Evolutionary conservation across 2,888 invertebrate species (phyloP), one percentile per base, ranked within the genome.

Genomic region (Campopleginae sp.): DNA sequence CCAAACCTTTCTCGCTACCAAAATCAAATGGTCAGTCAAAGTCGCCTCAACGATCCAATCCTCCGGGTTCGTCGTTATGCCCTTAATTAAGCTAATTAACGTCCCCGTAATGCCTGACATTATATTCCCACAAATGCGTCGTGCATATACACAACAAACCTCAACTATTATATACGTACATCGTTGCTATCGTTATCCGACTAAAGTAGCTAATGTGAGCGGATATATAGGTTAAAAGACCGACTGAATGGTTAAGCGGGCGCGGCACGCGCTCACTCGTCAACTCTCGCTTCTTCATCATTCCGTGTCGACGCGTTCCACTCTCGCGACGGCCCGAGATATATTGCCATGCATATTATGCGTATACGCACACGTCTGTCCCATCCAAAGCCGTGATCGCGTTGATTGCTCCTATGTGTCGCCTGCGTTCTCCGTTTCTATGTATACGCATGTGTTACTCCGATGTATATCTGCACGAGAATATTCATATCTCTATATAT

Each of bases 391-490:
- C 48, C 63, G 76, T 68, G 85, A 85, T 88, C 89, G 88, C 89
- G 90, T 90, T 90, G 88, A 91, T 90, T 89, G 90, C 83, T 86
- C 88, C 86, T 87, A 87, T 86, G 87, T 76, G 79, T 80, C 61
- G 58, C 54, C 63, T 38, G 63, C 84, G 71, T 68, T 63, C 38
- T 51, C n/a, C n/a, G 54, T 76, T 48, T 65, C 10, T 71, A 51
- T 44, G 44, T 63, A 63, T 48, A 65, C 51, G 48, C 71, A 19
- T 17, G 48, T 71, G 79, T 58, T 17, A 58, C 68, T 51, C 8
- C 46, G 58, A 44, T 33, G 19, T 72, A 72, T 38, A 58, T 74
- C n/a, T 58, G 38, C 54, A 19, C 23, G 14, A 33, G 63, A 19
- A 46, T 19, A 14, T 38, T 14, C 46, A 65, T 48, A 10, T 23